Conservation (phyloP, 2,888 invertebrate genomes). For the Andrena chrysosceles region DNA sequence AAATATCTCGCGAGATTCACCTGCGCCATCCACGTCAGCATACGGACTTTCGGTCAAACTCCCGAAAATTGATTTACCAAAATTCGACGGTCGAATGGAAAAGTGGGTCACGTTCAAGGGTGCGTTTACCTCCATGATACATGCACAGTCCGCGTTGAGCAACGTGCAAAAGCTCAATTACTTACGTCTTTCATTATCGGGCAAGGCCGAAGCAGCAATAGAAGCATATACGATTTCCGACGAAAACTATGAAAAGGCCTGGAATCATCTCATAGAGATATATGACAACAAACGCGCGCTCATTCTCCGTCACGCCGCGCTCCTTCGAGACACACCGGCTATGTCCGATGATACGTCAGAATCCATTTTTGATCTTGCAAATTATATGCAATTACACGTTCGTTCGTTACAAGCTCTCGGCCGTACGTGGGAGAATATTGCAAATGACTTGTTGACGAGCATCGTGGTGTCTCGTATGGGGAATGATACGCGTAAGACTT, state of each 20-base stretch:
- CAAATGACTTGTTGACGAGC: too few species aligned
- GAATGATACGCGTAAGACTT: too few species aligned
- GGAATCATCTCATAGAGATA: too few species aligned
- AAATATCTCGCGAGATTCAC: background rate
- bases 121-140: background rate
- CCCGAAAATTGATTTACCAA: background rate
- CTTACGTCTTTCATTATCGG: too few species aligned
- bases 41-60: background rate
- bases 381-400: background rate
- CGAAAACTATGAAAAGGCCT: too few species aligned
- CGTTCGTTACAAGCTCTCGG: background rate
- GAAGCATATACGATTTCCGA: too few species aligned
- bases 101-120: background rate
- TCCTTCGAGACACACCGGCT: too few species aligned
- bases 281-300: too few species aligned
- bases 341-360: background rate
- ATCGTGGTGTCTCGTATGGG: too few species aligned
- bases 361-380: background rate
- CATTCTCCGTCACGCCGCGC: too few species aligned
- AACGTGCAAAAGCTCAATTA: too few species aligned
- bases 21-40: background rate
- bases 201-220: too few species aligned
- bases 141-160: background rate
- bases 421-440: background rate
- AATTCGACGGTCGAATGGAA: background rate